phyloP scores from a whole-genome alignment of 1,140 invertebrate species.

The Aphelinus certus region DNA sequence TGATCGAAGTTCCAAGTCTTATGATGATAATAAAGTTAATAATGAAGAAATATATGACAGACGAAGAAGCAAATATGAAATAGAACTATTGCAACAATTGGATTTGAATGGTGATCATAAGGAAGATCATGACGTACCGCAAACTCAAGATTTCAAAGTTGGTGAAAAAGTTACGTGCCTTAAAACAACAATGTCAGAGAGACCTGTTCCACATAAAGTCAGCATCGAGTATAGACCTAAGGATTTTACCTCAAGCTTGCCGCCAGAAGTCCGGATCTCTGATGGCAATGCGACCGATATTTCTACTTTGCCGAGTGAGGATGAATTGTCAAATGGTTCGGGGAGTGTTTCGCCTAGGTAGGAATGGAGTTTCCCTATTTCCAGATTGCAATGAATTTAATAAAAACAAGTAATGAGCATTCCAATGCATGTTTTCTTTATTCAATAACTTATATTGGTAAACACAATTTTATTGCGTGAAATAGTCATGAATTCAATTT shows the following conservation, averaged over 20 bases:
- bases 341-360: slow-evolving; percentile 67
- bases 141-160: slow-evolving; percentile 66
- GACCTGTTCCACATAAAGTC: slow-evolving; percentile 62
- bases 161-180: slow-evolving; percentile 68
- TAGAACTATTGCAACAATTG: slow-evolving; percentile 43
- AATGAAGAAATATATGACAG: slow-evolving; percentile 53
- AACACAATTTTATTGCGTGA: neutral
- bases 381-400: neutral
- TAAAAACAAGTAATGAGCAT: too few relatives aligned
- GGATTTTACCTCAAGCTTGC: slow-evolving; percentile 57
- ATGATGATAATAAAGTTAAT: slow-evolving; percentile 44
- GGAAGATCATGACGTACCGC: slow-evolving; percentile 46
- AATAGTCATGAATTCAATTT: neutral
- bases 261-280: slow-evolving; percentile 57
- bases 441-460: neutral
- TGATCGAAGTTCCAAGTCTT: slow-evolving; percentile 52
- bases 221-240: slow-evolving; percentile 66
- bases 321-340: slow-evolving; percentile 69
- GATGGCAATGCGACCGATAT: slow-evolving; percentile 69
- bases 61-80: slow-evolving; percentile 55
- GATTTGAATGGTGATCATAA: slow-evolving; percentile 39
- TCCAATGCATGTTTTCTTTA: too few relatives aligned
- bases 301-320: slow-evolving; percentile 63
- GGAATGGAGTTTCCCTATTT: neutral
- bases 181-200: slow-evolving; percentile 59